A percentile compares a stretch with the other conserved stretches of the same genome.
These are phyloP conservation scores for Zosterops hypoxanthus DNA, from an alignment of 2,113 vertebrate species.

Conservation along the genomic window DNA sequence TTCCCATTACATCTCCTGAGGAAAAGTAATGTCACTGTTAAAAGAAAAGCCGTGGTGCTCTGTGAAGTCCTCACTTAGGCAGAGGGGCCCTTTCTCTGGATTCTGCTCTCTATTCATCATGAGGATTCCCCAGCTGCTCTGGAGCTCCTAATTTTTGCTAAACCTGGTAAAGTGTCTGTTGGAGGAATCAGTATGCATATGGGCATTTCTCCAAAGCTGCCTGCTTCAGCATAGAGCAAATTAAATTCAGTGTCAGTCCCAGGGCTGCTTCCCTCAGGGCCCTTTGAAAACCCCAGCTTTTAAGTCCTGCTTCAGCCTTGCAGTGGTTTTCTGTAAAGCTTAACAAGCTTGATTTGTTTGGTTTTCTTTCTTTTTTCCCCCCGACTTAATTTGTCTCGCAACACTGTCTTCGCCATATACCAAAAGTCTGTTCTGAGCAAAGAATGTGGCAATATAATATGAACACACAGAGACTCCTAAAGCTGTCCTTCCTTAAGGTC, in stretches of 20 bases:
- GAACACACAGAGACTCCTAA: not conserved
- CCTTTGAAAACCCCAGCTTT: constrained; percentile 28
- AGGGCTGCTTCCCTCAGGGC: not conserved
- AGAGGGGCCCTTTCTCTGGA: not conserved
- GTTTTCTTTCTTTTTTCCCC: not conserved
- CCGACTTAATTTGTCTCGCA: not conserved
- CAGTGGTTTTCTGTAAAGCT: not conserved
- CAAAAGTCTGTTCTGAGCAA: not conserved
- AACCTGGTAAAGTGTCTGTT: not conserved
- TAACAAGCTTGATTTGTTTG: constrained; percentile 29
- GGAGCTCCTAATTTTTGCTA: not conserved
- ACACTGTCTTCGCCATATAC: not conserved
- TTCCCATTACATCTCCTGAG: not conserved
- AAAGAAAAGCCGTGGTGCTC: not conserved
- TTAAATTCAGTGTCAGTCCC: constrained; percentile 37
- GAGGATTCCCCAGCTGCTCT: not conserved
- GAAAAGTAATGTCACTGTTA: not conserved
- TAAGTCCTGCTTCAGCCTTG: constrained; percentile 14
- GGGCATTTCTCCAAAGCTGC: constrained; percentile 25
- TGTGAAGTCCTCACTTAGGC: not conserved
- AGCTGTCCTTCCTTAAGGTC: not conserved
- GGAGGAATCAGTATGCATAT: not conserved
- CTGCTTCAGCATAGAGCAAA: constrained; percentile 8
- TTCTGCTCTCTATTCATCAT: not conserved
- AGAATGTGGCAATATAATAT: not conserved